Evolutionary conservation across 2,888 invertebrate species (phyloP), one percentile per base, ranked within the genome.

Genomic region (Liposcelis brunnea): DNA sequence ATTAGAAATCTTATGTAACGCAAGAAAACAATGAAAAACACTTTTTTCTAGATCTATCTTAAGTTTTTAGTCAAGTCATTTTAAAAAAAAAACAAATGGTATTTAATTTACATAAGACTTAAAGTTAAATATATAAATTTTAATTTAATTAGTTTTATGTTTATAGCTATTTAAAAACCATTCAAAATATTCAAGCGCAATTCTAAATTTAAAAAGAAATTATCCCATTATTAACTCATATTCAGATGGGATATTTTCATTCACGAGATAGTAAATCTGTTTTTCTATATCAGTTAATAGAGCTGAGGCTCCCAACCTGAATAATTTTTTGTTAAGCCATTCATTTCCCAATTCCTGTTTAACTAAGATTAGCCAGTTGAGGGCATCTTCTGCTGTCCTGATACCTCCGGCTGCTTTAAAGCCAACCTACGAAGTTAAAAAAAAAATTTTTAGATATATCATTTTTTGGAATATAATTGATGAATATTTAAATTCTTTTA

Each of bases 321-420:
- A 95, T 8, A 86, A 64, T 48, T 75, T 59, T 0, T 78, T 81
- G 7, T 69, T 70, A 42, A 94, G 63, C 94, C 95, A 98, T 12
- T 81, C 77, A 44, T 76, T 65, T 2, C 95, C 97, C 12, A 98
- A 68, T 51, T 89, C 78, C 53, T 77, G 77, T 58, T 84, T 76
- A 7, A 95, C 74, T 48, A 98, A 63, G 3, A 79, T 71, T 54
- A 93, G 67, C 91, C 93, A 98, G 48, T 77, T 69, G 26, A 94
- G 68, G 0, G 90, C 85, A 60, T 97, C 93, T 40, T 73, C 70
- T 1, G 80, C 73, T 0, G 84, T 85, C 51, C 82, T 74, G 38
- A 98, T 86, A 7, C 98, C 98, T 12, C 98, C 98, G 15, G 98
- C 98, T 15, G 98, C 94, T 65, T 99, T 99, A 47, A 99, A 73